Base-by-base conservation (phyloP, 2,888 invertebrate genomes). In the Lordiphosa andalusiaca region DNA sequence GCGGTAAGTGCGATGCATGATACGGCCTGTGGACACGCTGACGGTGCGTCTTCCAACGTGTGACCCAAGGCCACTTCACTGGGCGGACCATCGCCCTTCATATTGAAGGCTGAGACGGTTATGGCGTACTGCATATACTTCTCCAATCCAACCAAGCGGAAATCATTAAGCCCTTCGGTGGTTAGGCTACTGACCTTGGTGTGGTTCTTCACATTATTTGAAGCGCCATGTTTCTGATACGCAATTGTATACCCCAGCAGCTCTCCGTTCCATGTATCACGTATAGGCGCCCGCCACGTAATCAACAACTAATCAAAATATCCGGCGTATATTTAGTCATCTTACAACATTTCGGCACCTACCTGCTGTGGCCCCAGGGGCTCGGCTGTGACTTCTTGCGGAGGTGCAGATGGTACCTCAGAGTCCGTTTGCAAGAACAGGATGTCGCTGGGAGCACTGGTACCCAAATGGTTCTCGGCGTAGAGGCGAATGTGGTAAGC, bases 61-160 rank as follows among this genome's bases (percentile, higher is more conserved):
- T 88, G 88, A 2, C 86, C 87, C 21, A 87, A 58, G 3, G 93
- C 92, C 1, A 94, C 93, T 5, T 92, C 91, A 3, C 95, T 94
- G 0, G 93, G 91, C 0, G 96, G 95, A 0, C 96, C 95, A 41
- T 94, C 93, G 0, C 95, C 96, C 35, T 95, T 93, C 1, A 93
- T 92, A 88, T 96, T 96, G 88, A 94, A 95, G 0, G 95, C 95
- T 62, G 94, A 91, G 19, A 96, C 94, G 1, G 94, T 92, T 6
- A 96, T 92, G 53, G 93, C 93, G 88, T 96, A 96, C 49, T 94
- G 93, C 0, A 95, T 95, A 86, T 94, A 95, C 85, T 95, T 95
- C 57, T 93, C 91, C 23, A 95, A 89, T 0, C 93, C 93, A 4
- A 92, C 92, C 33, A 95, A 88, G 23, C 92, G 92, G 46, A 93